Evolutionary conservation across 1,140 invertebrate genomes (phyloP).

Genomic region (Danaus plexippus): DNA sequence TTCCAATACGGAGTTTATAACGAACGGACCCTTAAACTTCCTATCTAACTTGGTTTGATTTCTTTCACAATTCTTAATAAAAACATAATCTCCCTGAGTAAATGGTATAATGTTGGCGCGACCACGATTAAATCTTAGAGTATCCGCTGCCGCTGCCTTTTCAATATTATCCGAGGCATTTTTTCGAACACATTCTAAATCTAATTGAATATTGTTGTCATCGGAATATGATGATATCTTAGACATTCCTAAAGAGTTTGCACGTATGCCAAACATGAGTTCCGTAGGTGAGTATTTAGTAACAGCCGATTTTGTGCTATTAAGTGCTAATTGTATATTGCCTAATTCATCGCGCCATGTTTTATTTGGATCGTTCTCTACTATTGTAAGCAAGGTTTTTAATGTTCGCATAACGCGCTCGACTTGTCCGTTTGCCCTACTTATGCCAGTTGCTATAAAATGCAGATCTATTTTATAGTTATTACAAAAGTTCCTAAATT

Average conservation of each 20-base stretch:
- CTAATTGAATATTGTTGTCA: too few relatives aligned
- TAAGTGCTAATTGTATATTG: not conserved
- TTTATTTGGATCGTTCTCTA: conserved; percentile 17
- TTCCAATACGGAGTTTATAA: conserved; percentile 24
- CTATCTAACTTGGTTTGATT: conserved; percentile 24
- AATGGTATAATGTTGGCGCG: conserved; percentile 17
- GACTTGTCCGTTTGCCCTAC: conserved; percentile 21
- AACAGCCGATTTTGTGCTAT: too few relatives aligned
- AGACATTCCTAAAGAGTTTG: too few relatives aligned
- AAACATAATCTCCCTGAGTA: conserved; percentile 22
- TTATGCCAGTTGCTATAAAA: conserved; percentile 16
- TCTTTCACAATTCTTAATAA: conserved; percentile 24
- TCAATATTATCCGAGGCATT: conserved; percentile 7
- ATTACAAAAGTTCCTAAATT: conserved; percentile 13
- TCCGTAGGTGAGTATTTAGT: too few relatives aligned
- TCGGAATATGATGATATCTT: too few relatives aligned
- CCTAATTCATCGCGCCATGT: conserved; percentile 11
- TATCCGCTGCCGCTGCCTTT: conserved; percentile 11
- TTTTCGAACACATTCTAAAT: too few relatives aligned
- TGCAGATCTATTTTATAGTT: conserved; percentile 19
- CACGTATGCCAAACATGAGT: too few relatives aligned
- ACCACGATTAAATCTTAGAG: conserved; percentile 21
- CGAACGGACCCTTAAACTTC: conserved; percentile 29
- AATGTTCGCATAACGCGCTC: conserved; percentile 19
- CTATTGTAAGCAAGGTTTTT: conserved; percentile 12